A percentile compares a stretch with the other conserved stretches of the same genome.
Conservation (phyloP, 23 tunicate species). For the Botrylloides violaceus region DNA sequence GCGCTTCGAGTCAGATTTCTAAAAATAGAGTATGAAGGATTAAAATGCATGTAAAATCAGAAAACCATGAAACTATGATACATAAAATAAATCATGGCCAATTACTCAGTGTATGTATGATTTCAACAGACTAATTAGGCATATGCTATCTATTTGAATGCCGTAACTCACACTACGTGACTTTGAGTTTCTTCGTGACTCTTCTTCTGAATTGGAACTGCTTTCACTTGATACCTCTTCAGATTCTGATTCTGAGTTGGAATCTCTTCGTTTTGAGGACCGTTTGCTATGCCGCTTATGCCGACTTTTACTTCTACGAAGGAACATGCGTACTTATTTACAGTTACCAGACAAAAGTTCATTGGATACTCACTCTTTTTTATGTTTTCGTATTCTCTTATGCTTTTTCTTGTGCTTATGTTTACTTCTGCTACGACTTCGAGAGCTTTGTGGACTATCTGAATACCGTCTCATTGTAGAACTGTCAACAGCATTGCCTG, state of each 20-base stretch:
- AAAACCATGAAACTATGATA: too few species aligned
- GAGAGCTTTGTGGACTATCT: slow-evolving; percentile 16
- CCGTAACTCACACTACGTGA: not conserved
- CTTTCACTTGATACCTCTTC: slow-evolving; percentile 13
- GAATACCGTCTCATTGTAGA: slow-evolving; percentile 9
- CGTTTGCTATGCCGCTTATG: slow-evolving; percentile 15
- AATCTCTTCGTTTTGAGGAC: slow-evolving; percentile 4
- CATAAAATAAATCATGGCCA: too few species aligned
- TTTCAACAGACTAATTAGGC: too few species aligned
- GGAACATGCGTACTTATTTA: not conserved
- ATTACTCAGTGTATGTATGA: too few species aligned
- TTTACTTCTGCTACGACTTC: slow-evolving; percentile 57
- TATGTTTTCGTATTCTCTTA: slow-evolving; percentile 33
- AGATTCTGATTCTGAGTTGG: slow-evolving; percentile 9
- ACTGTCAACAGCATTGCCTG: slow-evolving; percentile 10
- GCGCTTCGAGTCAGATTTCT: too few species aligned
- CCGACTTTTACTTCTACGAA: slow-evolving; percentile 1
- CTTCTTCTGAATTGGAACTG: not conserved
- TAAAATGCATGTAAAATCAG: too few species aligned
- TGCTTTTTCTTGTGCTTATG: slow-evolving; percentile 60
- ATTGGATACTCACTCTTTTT: slow-evolving; percentile 8
- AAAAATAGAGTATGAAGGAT: too few species aligned
- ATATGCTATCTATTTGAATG: too few species aligned
- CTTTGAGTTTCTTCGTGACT: not conserved
- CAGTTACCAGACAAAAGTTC: not conserved